These are phyloP conservation scores for Halcyon malimbica DNA, from an alignment of 2,113 vertebrate species.

Conservation along the genomic window DNA sequence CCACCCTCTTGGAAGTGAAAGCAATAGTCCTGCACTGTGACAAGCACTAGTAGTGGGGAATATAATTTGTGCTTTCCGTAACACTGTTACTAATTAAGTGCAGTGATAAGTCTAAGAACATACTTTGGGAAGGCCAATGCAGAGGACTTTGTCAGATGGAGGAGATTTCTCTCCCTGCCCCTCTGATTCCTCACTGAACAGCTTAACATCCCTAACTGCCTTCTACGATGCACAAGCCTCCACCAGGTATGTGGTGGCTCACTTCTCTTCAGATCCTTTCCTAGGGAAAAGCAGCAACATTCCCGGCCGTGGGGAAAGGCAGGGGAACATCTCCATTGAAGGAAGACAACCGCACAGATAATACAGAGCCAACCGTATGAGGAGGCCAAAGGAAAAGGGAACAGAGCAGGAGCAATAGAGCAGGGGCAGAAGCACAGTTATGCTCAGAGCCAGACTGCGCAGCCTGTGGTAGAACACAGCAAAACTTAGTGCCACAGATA, in stretches of 20 bases:
- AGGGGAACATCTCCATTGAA: neutral
- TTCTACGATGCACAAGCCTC: neutral
- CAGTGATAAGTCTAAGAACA: neutral
- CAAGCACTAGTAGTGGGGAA: neutral
- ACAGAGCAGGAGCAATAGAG: neutral
- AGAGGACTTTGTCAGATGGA: neutral
- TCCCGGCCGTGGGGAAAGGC: neutral
- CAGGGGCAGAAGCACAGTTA: neutral
- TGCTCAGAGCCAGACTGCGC: neutral
- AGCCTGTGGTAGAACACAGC: neutral
- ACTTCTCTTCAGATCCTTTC: neutral
- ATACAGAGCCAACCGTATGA: neutral
- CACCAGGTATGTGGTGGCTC: neutral
- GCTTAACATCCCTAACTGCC: neutral
- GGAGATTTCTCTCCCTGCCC: neutral
- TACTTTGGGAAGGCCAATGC: neutral
- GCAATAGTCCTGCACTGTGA: neutral
- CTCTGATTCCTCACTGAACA: neutral
- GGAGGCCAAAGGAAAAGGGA: neutral
- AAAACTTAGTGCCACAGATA: neutral
- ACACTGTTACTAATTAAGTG: neutral
- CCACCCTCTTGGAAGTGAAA: neutral
- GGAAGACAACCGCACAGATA: neutral
- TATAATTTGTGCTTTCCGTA: neutral
- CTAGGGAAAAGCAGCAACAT: neutral